Base-by-base conservation (phyloP, 2,113 vertebrate genomes). In the Forbesichthys agassizii region DNA sequence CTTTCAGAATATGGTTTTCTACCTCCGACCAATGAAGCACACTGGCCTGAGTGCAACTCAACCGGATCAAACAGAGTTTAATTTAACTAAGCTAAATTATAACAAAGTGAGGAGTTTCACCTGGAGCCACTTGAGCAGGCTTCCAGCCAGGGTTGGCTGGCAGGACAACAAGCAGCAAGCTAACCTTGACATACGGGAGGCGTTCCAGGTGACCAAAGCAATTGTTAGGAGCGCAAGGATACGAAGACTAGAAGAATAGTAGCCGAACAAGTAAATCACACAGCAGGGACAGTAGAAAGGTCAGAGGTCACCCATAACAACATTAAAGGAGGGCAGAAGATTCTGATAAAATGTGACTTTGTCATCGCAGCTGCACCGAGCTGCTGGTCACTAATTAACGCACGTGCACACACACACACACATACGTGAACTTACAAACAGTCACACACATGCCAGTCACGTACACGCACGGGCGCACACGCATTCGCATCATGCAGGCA, bases 251-350 rank as follows among this genome's bases (percentile, higher is more conserved):
- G 0, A 47, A 46, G 11, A 4, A 0, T 3, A 27, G 27, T 3
- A 27, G 27, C 27, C 27, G 2, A 27, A 27, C 3, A 13, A 14
- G 6, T 9, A 55, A 27, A 27, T 27, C 27, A 27, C 27, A 27
- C 49, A 11, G 13, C 13, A 52, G 49, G 49, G 13, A 4, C 14
- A 33, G 54, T 46, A 12, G 16, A 70, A 71, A 72, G 74, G 68
- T 66, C 75, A 74, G 66, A 42, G 80, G 84, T 90, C 75, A 85
- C 75, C 66, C 66, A 4, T 72, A 79, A 85, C 73, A 71, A 75
- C 72, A 71, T 62, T 47, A 71, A 27, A 9, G 55, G 61, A 57
- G 78, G 75, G 63, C 65, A 83, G 79, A 68, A 75, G 70, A 63
- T 77, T 18, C 75, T 74, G 79, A 85, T 13, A 36, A 9, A 33